A percentile compares a stretch with the other conserved stretches of the same genome.
phyloP scores from a whole-genome alignment of 2,113 vertebrate genomes.

The Takifugu bimaculatus region DNA sequence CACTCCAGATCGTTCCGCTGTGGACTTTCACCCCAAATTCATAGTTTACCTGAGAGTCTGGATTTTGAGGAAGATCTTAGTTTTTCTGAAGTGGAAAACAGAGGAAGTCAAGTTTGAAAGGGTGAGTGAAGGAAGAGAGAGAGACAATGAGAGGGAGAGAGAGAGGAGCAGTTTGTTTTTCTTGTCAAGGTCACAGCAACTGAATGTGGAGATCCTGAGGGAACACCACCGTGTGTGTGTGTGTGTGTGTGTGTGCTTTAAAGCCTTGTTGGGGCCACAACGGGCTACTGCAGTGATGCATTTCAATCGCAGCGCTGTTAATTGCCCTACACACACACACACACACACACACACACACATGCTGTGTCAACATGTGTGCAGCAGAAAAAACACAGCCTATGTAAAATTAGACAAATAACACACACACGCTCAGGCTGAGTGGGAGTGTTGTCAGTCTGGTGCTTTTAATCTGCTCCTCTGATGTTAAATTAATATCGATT shows the following conservation, averaged over 20 bases:
- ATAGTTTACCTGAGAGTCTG: not conserved
- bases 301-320: conserved; percentile 53
- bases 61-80: too few relatives aligned
- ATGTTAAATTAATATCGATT: conserved; percentile 31
- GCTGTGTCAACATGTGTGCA: conserved; percentile 23
- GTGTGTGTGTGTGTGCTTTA: conserved; percentile 42
- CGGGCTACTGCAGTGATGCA: conserved; percentile 42
- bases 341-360: too few relatives aligned
- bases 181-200: conserved; percentile 59
- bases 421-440: not conserved
- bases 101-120: too few relatives aligned
- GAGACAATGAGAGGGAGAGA: conserved; percentile 1
- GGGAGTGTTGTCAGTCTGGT: conserved; percentile 12
- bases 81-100: not conserved
- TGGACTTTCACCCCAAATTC: not conserved
- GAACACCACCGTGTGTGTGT: conserved; percentile 42
- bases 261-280: conserved; percentile 42
- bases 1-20: too few relatives aligned
- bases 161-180: conserved; percentile 40
- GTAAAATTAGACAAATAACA: not conserved
- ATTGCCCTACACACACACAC: conserved; percentile 33
- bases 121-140: not conserved
- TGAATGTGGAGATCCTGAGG: conserved; percentile 50
- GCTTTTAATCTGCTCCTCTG: conserved; percentile 18
- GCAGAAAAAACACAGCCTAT: conserved; percentile 32